These are phyloP conservation scores for Drosophila eohydei DNA, from an alignment of 2,888 invertebrate species.

Conservation along the genomic window DNA sequence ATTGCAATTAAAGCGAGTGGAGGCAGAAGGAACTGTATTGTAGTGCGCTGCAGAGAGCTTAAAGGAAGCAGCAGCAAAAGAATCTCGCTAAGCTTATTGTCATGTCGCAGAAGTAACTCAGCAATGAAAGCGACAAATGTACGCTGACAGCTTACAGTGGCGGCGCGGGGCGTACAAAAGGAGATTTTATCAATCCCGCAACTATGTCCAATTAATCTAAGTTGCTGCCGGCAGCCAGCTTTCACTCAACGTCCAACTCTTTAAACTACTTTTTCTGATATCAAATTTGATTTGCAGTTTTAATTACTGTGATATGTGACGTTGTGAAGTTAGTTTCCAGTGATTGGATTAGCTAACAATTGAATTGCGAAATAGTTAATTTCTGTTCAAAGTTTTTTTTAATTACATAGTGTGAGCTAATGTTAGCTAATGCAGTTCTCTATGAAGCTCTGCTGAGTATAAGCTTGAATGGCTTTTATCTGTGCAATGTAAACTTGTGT, in stretches of 20 bases:
- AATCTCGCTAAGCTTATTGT: conserved; percentile 55
- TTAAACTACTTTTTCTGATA: not conserved
- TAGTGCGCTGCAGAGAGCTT: conserved; percentile 8
- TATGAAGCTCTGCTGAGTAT: no score
- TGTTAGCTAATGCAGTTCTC: not conserved
- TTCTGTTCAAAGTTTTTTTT: not conserved
- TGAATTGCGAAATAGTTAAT: not conserved
- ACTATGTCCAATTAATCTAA: conserved; percentile 42
- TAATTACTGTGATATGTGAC: conserved; percentile 1
- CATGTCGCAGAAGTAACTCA: conserved; percentile 36
- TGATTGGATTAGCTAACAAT: not conserved
- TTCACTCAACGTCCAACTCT: not conserved
- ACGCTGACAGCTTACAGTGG: conserved; percentile 31
- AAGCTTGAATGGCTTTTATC: no score
- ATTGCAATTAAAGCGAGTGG: conserved; percentile 67
- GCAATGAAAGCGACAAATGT: conserved; percentile 23
- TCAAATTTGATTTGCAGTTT: not conserved
- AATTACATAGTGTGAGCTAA: not conserved
- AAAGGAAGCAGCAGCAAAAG: not conserved
- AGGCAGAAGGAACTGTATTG: not conserved
- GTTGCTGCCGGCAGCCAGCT: not conserved
- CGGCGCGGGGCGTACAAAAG: not conserved
- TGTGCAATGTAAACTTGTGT: no score
- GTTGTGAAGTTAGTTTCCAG: not conserved
- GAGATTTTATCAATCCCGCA: conserved; percentile 22